A percentile compares a stretch with the other conserved stretches of the same genome.
Evolutionary conservation across 2,797 vertebrate species (phyloP).

Genomic region (Sebastes minor): DNA sequence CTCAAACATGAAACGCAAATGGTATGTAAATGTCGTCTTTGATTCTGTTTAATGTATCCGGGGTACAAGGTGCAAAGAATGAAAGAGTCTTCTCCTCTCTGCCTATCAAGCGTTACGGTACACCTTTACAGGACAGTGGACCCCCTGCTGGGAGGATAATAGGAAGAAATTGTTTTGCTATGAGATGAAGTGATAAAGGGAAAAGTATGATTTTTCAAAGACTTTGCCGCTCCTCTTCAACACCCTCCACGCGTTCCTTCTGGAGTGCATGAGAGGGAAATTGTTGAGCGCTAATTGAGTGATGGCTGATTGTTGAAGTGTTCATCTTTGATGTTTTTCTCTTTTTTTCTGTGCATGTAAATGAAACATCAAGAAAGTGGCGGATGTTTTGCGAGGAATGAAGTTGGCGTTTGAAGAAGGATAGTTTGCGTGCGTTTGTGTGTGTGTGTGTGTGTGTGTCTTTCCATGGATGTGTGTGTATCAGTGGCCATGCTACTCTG

Average conservation of each 20-base stretch:
- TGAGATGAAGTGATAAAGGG: constrained; percentile 81
- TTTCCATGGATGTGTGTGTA: neutral
- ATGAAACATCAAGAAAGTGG: constrained; percentile 65
- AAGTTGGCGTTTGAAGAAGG: constrained; percentile 44
- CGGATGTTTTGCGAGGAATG: constrained; percentile 52
- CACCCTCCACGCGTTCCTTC: constrained; percentile 56
- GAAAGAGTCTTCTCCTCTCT: constrained; percentile 66
- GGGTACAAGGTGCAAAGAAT: constrained; percentile 74
- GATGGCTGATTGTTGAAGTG: constrained; percentile 74
- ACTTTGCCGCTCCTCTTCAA: constrained; percentile 45
- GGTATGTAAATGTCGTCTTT: constrained; percentile 83
- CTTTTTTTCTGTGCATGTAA: constrained; percentile 66
- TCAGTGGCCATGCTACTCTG: neutral
- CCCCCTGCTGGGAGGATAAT: constrained; percentile 81
- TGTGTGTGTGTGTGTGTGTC: neutral
- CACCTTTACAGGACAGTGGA: constrained; percentile 75
- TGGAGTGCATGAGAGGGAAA: constrained; percentile 64
- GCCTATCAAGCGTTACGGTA: constrained; percentile 63
- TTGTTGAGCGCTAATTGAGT: constrained; percentile 76
- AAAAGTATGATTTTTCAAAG: constrained; percentile 76
- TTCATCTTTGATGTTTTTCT: constrained; percentile 76
- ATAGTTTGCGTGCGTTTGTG: constrained; percentile 22
- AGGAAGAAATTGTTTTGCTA: constrained; percentile 81
- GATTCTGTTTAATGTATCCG: constrained; percentile 80
- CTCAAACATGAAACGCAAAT: constrained; percentile 81